Percentiles rank a stretch among this genome's conserved stretches.
Conservation (phyloP, 2,888 invertebrate genomes). For the Brenthis daphne region DNA sequence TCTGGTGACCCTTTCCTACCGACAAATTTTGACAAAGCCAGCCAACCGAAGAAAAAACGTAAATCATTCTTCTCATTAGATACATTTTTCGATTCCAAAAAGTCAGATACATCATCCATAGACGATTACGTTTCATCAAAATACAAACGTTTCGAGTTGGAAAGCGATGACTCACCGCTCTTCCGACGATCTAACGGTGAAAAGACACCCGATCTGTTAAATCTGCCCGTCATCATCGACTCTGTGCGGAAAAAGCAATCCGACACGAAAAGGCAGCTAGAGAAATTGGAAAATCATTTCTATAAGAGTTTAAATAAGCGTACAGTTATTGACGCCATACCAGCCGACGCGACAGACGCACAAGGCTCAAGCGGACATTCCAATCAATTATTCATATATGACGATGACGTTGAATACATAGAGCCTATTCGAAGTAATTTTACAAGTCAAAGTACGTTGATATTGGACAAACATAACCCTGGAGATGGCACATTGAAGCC, state of each 20-base stretch:
- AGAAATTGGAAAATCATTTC: conserved; percentile 76
- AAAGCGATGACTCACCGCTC: conserved; percentile 76
- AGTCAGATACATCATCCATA: conserved; percentile 75
- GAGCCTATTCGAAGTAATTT: conserved; percentile 78
- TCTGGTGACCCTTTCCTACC: conserved; percentile 58
- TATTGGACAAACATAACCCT: conserved; percentile 65
- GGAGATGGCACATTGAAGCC: conserved; percentile 54
- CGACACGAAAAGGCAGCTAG: conserved; percentile 71
- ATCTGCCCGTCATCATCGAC: conserved; percentile 74
- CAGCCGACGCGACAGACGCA: conserved; percentile 71
- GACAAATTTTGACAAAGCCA: conserved; percentile 67
- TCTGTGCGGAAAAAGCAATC: conserved; percentile 75
- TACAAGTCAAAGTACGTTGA: conserved; percentile 76
- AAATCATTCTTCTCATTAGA: conserved; percentile 80
- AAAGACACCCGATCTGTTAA: conserved; percentile 74
- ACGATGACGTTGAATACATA: conserved; percentile 77
- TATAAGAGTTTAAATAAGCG: conserved; percentile 70
- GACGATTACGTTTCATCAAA: conserved; percentile 79
- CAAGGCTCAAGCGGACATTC: conserved; percentile 72
- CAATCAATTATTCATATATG: conserved; percentile 64
- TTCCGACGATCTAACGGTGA: conserved; percentile 63
- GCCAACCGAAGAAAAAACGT: conserved; percentile 73
- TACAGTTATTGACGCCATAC: conserved; percentile 72
- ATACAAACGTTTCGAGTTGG: conserved; percentile 77
- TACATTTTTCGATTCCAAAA: conserved; percentile 76